A percentile compares a stretch with the other conserved stretches of the same genome.
Conservation (phyloP, 2,797 vertebrate species). For the Diplodus sargus region DNA sequence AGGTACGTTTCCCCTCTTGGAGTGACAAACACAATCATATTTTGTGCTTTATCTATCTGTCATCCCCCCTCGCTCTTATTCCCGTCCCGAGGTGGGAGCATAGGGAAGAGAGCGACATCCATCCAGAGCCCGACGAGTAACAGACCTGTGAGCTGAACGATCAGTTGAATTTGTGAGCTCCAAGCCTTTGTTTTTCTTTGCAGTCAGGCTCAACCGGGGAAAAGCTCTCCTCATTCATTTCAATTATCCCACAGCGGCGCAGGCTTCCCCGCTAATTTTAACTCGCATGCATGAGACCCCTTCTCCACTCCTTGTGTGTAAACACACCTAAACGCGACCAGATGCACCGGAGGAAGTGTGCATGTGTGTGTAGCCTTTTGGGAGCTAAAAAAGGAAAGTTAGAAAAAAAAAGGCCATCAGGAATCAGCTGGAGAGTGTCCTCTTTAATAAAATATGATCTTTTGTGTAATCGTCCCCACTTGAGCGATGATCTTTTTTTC, state of each 20-base stretch:
- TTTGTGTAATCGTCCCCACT: constrained; percentile 51
- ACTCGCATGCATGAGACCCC: constrained; percentile 55
- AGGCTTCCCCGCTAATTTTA: constrained; percentile 65
- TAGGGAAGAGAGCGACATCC: constrained; percentile 16
- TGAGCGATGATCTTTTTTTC: constrained; percentile 20
- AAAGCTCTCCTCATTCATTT: constrained; percentile 66
- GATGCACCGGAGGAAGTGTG: constrained; percentile 53
- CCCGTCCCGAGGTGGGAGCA: constrained; percentile 35
- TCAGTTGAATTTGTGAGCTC: constrained; percentile 56
- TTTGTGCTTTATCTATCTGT: constrained; percentile 21
- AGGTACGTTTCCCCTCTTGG: constrained; percentile 23
- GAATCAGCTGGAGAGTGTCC: constrained; percentile 22
- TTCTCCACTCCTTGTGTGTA: constrained; percentile 49
- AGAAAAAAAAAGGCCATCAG: constrained; percentile 31
- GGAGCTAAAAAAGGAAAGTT: constrained; percentile 28
- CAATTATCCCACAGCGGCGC: constrained; percentile 57
- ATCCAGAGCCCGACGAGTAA: constrained; percentile 37
- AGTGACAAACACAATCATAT: constrained; percentile 10
- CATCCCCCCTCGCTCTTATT: constrained; percentile 38
- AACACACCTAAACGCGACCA: constrained; percentile 74
- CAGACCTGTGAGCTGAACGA: constrained; percentile 53
- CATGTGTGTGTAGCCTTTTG: neutral
- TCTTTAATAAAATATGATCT: constrained; percentile 63
- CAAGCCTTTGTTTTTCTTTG: constrained; percentile 71
- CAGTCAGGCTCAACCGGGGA: constrained; percentile 53